Evolutionary conservation across 2,113 vertebrate genomes (phyloP), one percentile per base, ranked within the genome.

Genomic region (Corythaixoides concolor): DNA sequence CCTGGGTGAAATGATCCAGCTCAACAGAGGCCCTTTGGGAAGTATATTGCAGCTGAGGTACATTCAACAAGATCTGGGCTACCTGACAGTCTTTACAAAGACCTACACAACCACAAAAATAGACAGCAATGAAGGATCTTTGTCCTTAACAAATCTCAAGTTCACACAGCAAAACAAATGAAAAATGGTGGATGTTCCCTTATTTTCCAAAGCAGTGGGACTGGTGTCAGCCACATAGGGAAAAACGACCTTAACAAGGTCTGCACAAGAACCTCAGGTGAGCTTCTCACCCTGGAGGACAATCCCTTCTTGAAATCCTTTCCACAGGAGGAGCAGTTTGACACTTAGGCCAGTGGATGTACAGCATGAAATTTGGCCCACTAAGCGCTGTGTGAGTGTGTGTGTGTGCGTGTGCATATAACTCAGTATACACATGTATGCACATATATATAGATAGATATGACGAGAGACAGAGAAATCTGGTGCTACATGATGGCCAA

Each of bases 341-440:
- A 19, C 50, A 37, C 13, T 55, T 55, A 64, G 39, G 50, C 18
- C 81, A 79, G 21, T 11, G 33, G 62, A 83, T 7, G 22, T 9
- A 37, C 1, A 56, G 52, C 41, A 28, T 6, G 52, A 74, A 74
- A 45, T 79, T 0, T 66, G 50, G 19, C 26, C 45, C 0, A 0
- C 12, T 19, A 68, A 47, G 13, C 23, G 33, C 41, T 8, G 35
- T 12, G 69, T 8, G 12, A 14, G 23, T 8, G 11, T 9, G 11
- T 21, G 9, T 22, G 5, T 49, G 5, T 49, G 4, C 6, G 14
- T 43, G 41, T 43, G 41, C 39, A 39, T 45, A 9, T 35, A 66
- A 23, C 47, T 84, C 27, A 39, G 14, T 55, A 33, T 27, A 64
- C 18, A 35, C 39, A 17, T 37, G 12, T 5, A 35, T 5, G 33